phyloP scores from a whole-genome alignment of 2,797 vertebrate species.

The Allobates femoralis region DNA sequence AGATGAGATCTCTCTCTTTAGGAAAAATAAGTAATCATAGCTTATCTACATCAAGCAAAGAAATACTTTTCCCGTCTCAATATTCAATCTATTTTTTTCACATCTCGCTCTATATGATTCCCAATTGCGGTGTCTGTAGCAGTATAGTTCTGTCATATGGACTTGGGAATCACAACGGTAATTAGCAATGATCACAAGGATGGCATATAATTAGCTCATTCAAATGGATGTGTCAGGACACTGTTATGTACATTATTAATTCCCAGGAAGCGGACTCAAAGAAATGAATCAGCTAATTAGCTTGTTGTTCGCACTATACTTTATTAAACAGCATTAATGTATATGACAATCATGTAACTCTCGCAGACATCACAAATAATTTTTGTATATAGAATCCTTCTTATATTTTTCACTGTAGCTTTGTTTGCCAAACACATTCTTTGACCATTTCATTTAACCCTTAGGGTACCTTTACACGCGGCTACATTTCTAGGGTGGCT shows the following conservation, averaged over 20 bases:
- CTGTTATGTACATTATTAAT: background rate
- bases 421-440: background rate
- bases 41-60: background rate
- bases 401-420: background rate
- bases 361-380: background rate
- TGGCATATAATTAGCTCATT: slow-evolving; percentile 21
- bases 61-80: background rate
- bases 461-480: too few species aligned
- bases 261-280: background rate
- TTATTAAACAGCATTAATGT: slow-evolving; percentile 24
- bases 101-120: background rate
- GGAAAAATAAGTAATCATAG: background rate
- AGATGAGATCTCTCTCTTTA: background rate
- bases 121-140: background rate
- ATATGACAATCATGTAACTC: slow-evolving; percentile 1
- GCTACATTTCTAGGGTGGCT: too few species aligned
- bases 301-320: slow-evolving; percentile 8
- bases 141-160: slow-evolving; percentile 4
- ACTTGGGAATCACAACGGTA: background rate
- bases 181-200: background rate
- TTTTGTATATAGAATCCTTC: background rate
- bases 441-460: background rate
- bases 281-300: slow-evolving; percentile 5
- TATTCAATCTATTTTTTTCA: background rate
- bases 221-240: background rate